Conservation (phyloP, 2,797 vertebrate species). For the Sylvilagus floridanus region DNA sequence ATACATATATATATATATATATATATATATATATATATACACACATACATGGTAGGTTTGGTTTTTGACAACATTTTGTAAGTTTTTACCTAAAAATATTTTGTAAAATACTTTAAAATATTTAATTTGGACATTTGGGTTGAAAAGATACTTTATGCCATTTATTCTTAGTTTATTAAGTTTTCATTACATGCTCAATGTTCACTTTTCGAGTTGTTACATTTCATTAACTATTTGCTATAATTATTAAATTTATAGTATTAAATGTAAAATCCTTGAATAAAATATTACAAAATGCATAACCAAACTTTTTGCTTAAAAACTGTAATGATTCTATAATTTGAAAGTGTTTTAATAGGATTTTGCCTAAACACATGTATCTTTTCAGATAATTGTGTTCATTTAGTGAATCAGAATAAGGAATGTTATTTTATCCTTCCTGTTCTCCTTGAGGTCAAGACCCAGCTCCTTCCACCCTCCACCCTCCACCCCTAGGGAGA, state of each 20-base stretch:
- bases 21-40: not conserved
- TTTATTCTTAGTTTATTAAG: not conserved
- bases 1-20: not conserved
- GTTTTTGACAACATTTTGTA: not conserved
- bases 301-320: not conserved
- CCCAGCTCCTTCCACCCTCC: not conserved
- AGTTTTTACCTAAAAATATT: not conserved
- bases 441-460: not conserved
- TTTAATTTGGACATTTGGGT: conserved; percentile 5
- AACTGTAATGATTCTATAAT: not conserved
- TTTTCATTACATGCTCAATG: not conserved
- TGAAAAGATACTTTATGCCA: not conserved
- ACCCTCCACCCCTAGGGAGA: not conserved
- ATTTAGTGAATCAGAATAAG: conserved; percentile 17
- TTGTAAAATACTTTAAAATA: not conserved
- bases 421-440: not conserved
- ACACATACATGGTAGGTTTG: not conserved
- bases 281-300: not conserved
- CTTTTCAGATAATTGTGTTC: conserved; percentile 27
- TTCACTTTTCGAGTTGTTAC: not conserved
- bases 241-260: conserved; percentile 5
- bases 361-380: not conserved
- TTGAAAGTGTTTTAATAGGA: conserved; percentile 2
- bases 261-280: conserved; percentile 43
- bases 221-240: not conserved